These are phyloP conservation scores for Apodemus sylvaticus DNA, from an alignment of 2,113 vertebrate genomes.

Conservation along the genomic window DNA sequence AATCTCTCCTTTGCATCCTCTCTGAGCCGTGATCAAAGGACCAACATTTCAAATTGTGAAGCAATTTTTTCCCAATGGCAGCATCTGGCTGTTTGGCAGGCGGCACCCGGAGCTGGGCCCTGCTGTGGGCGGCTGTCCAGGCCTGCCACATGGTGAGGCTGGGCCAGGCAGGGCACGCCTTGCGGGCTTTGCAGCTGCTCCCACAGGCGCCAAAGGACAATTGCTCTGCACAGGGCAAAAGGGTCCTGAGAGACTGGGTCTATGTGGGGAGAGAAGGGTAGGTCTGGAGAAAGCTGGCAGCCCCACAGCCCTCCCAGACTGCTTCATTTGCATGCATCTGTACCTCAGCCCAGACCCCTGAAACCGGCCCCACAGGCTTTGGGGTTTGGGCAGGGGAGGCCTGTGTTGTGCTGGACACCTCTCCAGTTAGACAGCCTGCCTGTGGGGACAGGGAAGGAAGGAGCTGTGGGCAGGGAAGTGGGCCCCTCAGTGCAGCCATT, in stretches of 20 bases:
- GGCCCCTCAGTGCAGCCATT: conserved; percentile 77
- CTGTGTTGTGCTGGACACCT: not conserved
- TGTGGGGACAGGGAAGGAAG: not conserved
- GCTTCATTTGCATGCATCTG: conserved; percentile 78
- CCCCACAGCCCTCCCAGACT: conserved; percentile 26
- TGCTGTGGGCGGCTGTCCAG: conserved; percentile 79
- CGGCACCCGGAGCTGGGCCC: not conserved
- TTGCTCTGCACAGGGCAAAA: conserved; percentile 22
- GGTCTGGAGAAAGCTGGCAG: conserved; percentile 30
- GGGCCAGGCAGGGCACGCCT: conserved; percentile 73
- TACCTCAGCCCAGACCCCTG: conserved; percentile 59
- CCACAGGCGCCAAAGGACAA: conserved; percentile 49
- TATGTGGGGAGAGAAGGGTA: not conserved
- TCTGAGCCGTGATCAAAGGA: conserved; percentile 83
- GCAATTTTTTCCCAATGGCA: conserved; percentile 86
- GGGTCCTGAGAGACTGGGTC: not conserved
- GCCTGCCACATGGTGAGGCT: conserved; percentile 82
- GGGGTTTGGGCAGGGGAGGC: not conserved
- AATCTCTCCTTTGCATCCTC: conserved; percentile 81
- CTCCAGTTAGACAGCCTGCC: not conserved
- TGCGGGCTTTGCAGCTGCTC: conserved; percentile 79
- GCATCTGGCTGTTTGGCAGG: conserved; percentile 86
- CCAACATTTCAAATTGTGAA: conserved; percentile 85
- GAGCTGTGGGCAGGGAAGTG: not conserved
- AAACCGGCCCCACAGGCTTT: not conserved